Evolutionary conservation across 2,888 invertebrate species (phyloP), one percentile per base, ranked within the genome.

Genomic region (Acrobasis consociella): DNA sequence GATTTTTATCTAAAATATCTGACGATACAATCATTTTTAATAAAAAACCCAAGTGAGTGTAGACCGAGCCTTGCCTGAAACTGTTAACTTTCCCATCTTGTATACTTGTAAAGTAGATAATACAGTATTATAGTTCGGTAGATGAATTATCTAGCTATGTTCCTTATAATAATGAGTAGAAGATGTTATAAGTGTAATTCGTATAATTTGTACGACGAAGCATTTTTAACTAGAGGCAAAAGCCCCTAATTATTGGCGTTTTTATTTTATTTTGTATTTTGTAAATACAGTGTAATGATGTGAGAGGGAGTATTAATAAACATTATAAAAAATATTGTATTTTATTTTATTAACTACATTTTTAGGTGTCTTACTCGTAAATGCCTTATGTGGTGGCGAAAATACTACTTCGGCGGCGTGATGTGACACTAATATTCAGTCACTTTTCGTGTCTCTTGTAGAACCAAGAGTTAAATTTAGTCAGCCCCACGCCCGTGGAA

Each of bases 281-380:
- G 91, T 92, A 91, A 85, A 92, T 91, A 91, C 75, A 87, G 81
- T 85, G 83, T 87, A 85, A 82, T 70, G 82, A 81, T 56, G 56
- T 22, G 78, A 81, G 78, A 82, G 78, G 80, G 71, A 78, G 84
- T 83, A 82, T 82, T 84, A 90, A 88, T 90, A 87, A 91, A 91
- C 77, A 86, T 83, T 86, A 85, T 76, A 74, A 83, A 83, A 22
- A 81, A 81, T 78, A 69, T 66, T 0, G 62, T 15, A 22, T 70
- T 69, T 74, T 68, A 66, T 69, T 76, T 70, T 68, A 68, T 65
- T 0, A 2, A 10, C 8, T 11, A 3, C 1, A 51, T 10, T 17
- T 17, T 17, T 17, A 50, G 16, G 9, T 15, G 9, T 1, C 11
- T 22, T 51, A 22, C 11, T 42, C 11, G 11, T 42, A 3, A 3